phyloP scores from a whole-genome alignment of 2,888 invertebrate species.

The Macaria notata region DNA sequence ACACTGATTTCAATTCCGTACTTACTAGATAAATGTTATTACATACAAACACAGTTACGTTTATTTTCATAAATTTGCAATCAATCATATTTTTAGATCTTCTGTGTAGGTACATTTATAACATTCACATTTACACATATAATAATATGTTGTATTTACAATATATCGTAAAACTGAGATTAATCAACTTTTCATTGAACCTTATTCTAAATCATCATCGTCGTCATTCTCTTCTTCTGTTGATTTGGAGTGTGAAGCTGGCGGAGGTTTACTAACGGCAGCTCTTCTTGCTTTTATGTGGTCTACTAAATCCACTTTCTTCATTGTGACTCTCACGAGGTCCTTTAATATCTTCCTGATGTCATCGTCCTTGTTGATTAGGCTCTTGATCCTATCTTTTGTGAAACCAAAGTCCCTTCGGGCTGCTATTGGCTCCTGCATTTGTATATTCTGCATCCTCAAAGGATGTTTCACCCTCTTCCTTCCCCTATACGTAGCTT shows the following conservation, averaged over 20 bases:
- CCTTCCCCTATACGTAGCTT: conserved; percentile 34
- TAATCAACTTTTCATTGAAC: not conserved
- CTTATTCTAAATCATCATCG: conserved; percentile 28
- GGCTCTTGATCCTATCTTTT: conserved; percentile 61
- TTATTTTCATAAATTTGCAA: too few relatives aligned
- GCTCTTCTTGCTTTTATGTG: conserved; percentile 42
- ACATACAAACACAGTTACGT: too few relatives aligned
- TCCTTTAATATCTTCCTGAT: conserved; percentile 73
- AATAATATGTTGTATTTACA: too few relatives aligned
- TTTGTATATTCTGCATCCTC: conserved; percentile 11
- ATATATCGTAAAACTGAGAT: too few relatives aligned
- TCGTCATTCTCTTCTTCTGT: conserved; percentile 17
- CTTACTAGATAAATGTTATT: too few relatives aligned
- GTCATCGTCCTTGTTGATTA: conserved; percentile 67
- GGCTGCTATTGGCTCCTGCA: conserved; percentile 37
- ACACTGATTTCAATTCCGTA: too few relatives aligned
- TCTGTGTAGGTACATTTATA: too few relatives aligned
- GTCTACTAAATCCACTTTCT: conserved; percentile 66
- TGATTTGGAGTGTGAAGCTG: not conserved
- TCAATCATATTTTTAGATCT: too few relatives aligned
- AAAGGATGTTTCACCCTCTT: conserved; percentile 42
- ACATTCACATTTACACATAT: too few relatives aligned
- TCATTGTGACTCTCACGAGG: conserved; percentile 71
- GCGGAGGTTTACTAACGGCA: conserved; percentile 2
- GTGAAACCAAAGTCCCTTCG: conserved; percentile 57